Evolutionary conservation across 2,888 invertebrate species (phyloP).

Genomic region (Platerodrilus igneus): DNA sequence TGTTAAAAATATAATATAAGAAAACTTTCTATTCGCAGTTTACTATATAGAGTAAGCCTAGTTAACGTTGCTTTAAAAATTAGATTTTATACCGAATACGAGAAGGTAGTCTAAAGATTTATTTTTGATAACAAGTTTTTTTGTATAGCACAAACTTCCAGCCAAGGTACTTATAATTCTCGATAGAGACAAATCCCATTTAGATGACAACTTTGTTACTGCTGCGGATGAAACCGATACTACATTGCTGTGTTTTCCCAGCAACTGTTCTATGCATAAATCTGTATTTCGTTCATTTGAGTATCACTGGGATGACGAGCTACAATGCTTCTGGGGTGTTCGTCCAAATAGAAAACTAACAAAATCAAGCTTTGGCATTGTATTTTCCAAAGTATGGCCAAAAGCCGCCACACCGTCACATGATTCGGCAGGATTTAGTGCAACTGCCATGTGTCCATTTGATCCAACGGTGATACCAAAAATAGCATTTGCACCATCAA

Average conservation of each 20-base stretch:
- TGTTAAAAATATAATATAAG: no score
- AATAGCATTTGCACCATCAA: no score
- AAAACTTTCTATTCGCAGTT: no score
- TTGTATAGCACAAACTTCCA: slow-evolving; percentile 27
- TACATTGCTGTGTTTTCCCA: slow-evolving; percentile 38
- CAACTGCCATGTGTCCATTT: not conserved
- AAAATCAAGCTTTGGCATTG: slow-evolving; percentile 3
- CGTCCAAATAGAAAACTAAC: not conserved
- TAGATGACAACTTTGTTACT: slow-evolving; percentile 35
- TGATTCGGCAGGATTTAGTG: not conserved
- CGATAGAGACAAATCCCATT: slow-evolving; percentile 36
- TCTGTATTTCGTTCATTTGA: slow-evolving; percentile 36
- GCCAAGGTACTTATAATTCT: slow-evolving; percentile 31
- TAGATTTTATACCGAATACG: no score
- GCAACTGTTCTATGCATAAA: slow-evolving; percentile 41
- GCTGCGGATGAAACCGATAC: slow-evolving; percentile 32
- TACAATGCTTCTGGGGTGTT: not conserved
- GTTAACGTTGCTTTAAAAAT: no score
- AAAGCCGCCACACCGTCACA: slow-evolving; percentile 4
- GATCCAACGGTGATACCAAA: not conserved
- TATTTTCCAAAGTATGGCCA: slow-evolving; percentile 1
- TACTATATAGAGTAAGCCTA: no score
- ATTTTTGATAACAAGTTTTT: no score
- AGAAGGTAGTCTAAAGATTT: no score
- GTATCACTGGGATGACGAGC: slow-evolving; percentile 35